Percentiles rank a stretch among this genome's conserved stretches.
Conservation (phyloP, 2,797 vertebrate genomes). For the Paratrypauchen microcephalus region DNA sequence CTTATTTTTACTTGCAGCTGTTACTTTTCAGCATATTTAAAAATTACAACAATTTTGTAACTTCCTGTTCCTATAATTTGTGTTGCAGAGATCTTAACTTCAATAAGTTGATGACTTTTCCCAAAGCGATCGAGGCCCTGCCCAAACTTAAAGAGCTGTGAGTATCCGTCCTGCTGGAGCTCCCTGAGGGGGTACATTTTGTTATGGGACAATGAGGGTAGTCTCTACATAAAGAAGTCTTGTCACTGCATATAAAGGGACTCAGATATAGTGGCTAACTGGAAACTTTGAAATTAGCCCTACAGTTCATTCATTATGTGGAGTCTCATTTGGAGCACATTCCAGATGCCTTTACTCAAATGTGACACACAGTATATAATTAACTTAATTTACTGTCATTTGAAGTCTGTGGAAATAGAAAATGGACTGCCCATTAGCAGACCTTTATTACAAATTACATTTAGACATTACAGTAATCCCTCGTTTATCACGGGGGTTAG, state of each 20-base stretch:
- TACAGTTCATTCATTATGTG: conserved; percentile 4
- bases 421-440: not conserved
- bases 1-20: not conserved
- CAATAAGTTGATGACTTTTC: conserved; percentile 91
- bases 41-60: conserved; percentile 22
- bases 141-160: conserved; percentile 95
- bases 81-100: conserved; percentile 92
- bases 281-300: not conserved
- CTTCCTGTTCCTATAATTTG: conserved; percentile 52
- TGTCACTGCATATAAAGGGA: conserved; percentile 7
- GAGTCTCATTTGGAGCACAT: not conserved
- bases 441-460: no score
- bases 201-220: conserved; percentile 3
- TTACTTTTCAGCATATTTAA: not conserved
- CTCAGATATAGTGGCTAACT: conserved; percentile 9
- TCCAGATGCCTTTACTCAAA: not conserved
- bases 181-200: conserved; percentile 9
- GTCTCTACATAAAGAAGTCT: not conserved
- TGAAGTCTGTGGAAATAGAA: not conserved
- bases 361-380: not conserved
- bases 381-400: not conserved
- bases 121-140: conserved; percentile 90
- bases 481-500: no score
- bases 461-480: no score
- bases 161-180: conserved; percentile 69